phyloP scores from a whole-genome alignment of 2,797 vertebrate genomes.

The Limosa lapponica region DNA sequence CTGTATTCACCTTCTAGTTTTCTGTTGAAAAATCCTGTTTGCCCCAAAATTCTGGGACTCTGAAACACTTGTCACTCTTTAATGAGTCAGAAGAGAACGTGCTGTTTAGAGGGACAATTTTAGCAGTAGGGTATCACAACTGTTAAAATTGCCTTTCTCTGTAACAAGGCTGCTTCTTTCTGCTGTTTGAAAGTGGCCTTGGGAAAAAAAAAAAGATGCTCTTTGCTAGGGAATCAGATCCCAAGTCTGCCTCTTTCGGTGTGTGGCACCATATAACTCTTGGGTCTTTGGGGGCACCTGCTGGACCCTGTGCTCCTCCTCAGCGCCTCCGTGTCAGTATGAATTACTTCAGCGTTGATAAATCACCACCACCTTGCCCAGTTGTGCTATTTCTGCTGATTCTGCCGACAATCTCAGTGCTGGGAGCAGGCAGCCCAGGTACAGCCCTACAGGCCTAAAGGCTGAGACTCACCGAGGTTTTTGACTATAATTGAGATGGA shows the following conservation, averaged over 20 bases:
- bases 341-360: slow-evolving; percentile 57
- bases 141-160: not conserved
- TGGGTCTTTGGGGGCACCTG: slow-evolving; percentile 2
- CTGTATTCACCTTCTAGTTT: not conserved
- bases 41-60: not conserved
- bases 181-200: not conserved
- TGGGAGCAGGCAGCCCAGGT: slow-evolving; percentile 34
- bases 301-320: slow-evolving; percentile 38
- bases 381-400: slow-evolving; percentile 59
- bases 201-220: not conserved
- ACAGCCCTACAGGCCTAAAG: slow-evolving; percentile 41
- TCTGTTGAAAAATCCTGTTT: not conserved
- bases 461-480: slow-evolving; percentile 4
- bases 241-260: not conserved
- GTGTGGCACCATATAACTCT: slow-evolving; percentile 19
- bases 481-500: slow-evolving; percentile 62
- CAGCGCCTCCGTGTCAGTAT: not conserved
- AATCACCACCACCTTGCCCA: slow-evolving; percentile 41
- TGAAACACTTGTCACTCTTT: not conserved
- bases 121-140: not conserved
- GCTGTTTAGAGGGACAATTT: not conserved
- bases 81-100: not conserved
- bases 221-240: not conserved
- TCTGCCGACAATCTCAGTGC: not conserved
- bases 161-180: not conserved